Percentiles rank a stretch among this genome's conserved stretches.
phyloP scores from a whole-genome alignment of 1,140 invertebrate species.

The Bombus balteatus region DNA sequence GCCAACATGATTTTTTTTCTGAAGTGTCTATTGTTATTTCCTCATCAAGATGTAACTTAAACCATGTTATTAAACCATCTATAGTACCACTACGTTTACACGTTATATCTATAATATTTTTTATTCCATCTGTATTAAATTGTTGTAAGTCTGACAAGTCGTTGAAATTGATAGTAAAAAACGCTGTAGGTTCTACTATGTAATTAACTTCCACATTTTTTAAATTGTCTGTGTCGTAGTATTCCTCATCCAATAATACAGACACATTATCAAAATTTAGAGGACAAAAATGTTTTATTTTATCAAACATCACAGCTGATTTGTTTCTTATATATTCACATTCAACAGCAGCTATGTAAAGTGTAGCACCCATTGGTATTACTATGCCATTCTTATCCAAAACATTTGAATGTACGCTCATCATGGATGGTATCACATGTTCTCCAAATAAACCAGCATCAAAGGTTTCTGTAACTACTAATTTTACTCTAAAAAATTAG shows the following conservation, averaged over 20 bases:
- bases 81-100: slow-evolving; percentile 82
- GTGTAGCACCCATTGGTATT: slow-evolving; percentile 86
- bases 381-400: slow-evolving; percentile 82
- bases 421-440: slow-evolving; percentile 86
- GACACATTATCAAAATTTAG: slow-evolving; percentile 70
- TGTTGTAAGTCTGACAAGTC: slow-evolving; percentile 82
- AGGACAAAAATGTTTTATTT: slow-evolving; percentile 51
- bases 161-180: slow-evolving; percentile 87
- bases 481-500: slow-evolving; percentile 82
- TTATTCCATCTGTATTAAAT: slow-evolving; percentile 78
- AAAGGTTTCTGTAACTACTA: slow-evolving; percentile 90
- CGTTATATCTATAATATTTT: slow-evolving; percentile 74
- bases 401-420: slow-evolving; percentile 87
- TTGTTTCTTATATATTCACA: slow-evolving; percentile 78
- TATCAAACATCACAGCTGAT: slow-evolving; percentile 66
- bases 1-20: slow-evolving; percentile 87
- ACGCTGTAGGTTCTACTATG: slow-evolving; percentile 83
- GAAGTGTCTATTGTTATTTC: slow-evolving; percentile 84
- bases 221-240: slow-evolving; percentile 89
- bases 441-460: slow-evolving; percentile 91
- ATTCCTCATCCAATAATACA: slow-evolving; percentile 79
- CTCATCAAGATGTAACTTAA: slow-evolving; percentile 88
- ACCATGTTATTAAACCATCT: slow-evolving; percentile 88
- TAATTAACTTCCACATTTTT: slow-evolving; percentile 84
- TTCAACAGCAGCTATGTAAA: slow-evolving; percentile 84